Base-by-base conservation (phyloP, 2,888 invertebrate genomes). In the Dinocampus coccinellae region DNA sequence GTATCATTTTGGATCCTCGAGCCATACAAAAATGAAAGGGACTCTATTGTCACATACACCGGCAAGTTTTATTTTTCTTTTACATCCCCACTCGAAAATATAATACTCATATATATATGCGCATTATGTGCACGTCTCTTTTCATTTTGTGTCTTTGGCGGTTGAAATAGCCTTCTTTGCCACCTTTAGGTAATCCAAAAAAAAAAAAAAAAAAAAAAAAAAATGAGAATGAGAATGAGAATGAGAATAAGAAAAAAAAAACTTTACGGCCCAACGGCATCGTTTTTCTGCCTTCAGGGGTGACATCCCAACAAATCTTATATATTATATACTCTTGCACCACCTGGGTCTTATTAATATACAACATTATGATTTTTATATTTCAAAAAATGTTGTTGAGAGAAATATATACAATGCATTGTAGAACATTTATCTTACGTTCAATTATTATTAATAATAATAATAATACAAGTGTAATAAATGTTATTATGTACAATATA, bases 1-100 rank as follows among this genome's bases (percentile, higher is more conserved):
- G 65, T 68, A 71, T 71, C 60, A 65, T 73, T 52, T 47, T 13
- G 22, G 62, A 61, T 55, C 36, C 70, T 68, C 69, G 63, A 63
- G 65, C 55, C 67, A 60, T 70, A 22, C 16, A 26, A 7, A 62
- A 60, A 36, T 42, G 42, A 61, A 57, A 42, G 70, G 67, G 66
- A 65, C 52, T 66, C 55, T 67, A 22, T 26, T 66, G 65, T 66
- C 57, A 57, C 58, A 20, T 29, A 57, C 26, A 33, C 36, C 42
- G 33, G 33, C 29, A 9, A n/a, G 11, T 20, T 63, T 16, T 63
- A 34, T 33, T 29, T 34, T 58, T 33, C 58, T 34, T 16, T 58
- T n/a, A 58, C 34, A 34, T 26, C 29, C 16, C 26, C 29, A 24
- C 26, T 29, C 29, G 13, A 55, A 26, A 26, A 55, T 55, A 55